Conservation (phyloP, 2,888 invertebrate species). For the Diachrysia chrysitis region DNA sequence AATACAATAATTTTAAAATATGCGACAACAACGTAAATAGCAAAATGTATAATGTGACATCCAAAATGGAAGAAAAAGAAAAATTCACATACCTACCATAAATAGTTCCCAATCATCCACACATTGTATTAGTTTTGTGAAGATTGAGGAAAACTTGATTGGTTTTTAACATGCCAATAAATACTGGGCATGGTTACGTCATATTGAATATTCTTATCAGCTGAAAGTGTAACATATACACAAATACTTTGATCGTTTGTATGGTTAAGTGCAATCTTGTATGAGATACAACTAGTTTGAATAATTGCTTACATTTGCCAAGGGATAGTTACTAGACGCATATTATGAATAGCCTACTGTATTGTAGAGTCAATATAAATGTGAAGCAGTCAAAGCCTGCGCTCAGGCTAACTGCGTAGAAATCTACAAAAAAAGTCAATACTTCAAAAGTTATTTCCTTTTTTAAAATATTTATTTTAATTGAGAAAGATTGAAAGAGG, state of each 20-base stretch:
- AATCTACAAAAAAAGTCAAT: no score
- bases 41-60: no score
- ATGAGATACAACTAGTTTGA: not conserved
- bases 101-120: not conserved
- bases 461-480: no score
- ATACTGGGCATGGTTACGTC: constrained; percentile 11
- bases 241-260: constrained; percentile 7
- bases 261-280: not conserved
- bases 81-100: not conserved
- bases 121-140: not conserved
- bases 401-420: no score
- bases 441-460: no score
- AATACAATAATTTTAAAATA: no score
- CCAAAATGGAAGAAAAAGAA: no score
- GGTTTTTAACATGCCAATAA: not conserved
- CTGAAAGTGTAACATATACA: not conserved
- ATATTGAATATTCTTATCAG: constrained; percentile 34
- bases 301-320: not conserved
- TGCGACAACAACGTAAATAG: no score
- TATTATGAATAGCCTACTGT: no score
- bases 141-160: constrained; percentile 32
- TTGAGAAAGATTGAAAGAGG: no score
- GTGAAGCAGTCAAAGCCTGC: no score
- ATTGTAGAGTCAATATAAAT: no score
- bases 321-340: not conserved